A percentile compares a stretch with the other conserved stretches of the same genome.
Conservation (phyloP, 1,140 invertebrate species). For the Apolygus lucorum region DNA sequence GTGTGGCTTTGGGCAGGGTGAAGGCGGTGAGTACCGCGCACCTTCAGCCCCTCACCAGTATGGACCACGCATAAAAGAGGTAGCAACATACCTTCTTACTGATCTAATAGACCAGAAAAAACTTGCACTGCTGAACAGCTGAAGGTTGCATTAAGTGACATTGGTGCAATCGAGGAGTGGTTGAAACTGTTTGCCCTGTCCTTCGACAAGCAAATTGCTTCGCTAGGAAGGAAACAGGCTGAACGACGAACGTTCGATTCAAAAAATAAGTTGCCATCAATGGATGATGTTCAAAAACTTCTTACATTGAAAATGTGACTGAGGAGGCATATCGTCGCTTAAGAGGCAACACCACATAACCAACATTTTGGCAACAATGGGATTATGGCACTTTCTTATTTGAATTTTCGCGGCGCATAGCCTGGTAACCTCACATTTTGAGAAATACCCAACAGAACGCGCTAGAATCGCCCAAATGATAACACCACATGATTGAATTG, state of each 20-base stretch:
- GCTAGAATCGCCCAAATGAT: too few species aligned
- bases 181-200: neutral
- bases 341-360: too few species aligned
- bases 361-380: too few species aligned
- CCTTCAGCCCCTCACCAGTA: conserved; percentile 12
- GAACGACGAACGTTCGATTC: neutral
- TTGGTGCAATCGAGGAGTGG: neutral
- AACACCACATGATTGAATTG: too few species aligned
- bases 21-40: conserved; percentile 3
- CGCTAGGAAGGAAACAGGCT: neutral
- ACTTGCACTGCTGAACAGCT: neutral
- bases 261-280: neutral
- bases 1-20: conserved; percentile 14
- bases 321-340: neutral
- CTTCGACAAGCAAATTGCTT: neutral
- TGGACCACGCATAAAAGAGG: conserved; percentile 2
- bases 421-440: too few species aligned
- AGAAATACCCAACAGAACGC: too few species aligned
- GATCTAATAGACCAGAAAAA: neutral
- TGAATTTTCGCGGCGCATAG: too few species aligned
- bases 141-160: neutral
- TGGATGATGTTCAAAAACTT: neutral
- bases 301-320: neutral
- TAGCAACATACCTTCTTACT: neutral
- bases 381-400: too few species aligned